A percentile compares a stretch with the other conserved stretches of the same genome.
phyloP scores from a whole-genome alignment of 1,140 invertebrate genomes.

The Belonocnema kinseyi region DNA sequence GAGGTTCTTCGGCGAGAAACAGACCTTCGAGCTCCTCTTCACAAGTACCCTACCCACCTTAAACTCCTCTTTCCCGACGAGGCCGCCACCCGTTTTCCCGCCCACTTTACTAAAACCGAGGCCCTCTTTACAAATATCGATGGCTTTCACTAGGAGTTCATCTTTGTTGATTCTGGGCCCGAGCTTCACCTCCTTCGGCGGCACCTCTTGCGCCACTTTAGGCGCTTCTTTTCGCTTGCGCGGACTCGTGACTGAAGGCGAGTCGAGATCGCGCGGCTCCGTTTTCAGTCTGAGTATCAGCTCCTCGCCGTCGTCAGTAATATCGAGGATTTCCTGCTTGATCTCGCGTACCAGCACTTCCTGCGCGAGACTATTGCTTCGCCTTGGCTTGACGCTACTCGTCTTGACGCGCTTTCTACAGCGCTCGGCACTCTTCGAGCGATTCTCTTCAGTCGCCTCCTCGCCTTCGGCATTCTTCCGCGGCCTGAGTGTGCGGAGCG shows the following conservation, averaged over 20 bases:
- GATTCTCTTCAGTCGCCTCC: conserved; percentile 5
- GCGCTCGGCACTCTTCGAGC: background rate
- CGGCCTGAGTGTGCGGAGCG: conserved; percentile 51
- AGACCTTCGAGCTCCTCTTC: background rate
- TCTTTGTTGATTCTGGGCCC: background rate
- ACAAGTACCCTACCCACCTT: background rate
- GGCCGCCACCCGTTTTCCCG: background rate
- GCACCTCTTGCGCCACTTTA: background rate
- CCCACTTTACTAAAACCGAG: background rate
- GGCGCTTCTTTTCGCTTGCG: background rate
- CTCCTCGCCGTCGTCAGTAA: background rate
- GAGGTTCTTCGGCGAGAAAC: conserved; percentile 49
- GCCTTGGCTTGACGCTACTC: background rate
- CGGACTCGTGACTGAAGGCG: no score
- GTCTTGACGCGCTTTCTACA: conserved; percentile 29
- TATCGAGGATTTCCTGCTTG: conserved; percentile 26
- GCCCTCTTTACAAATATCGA: background rate
- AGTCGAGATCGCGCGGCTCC: no score
- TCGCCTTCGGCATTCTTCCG: conserved; percentile 45
- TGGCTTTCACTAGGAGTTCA: no score
- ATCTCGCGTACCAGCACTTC: conserved; percentile 29
- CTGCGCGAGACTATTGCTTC: conserved; percentile 5
- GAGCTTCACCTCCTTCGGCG: background rate
- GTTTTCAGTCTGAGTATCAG: no score
- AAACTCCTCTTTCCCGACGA: background rate